phyloP scores from a whole-genome alignment of 2,888 invertebrate species.

The Chrysomela aeneicollis region DNA sequence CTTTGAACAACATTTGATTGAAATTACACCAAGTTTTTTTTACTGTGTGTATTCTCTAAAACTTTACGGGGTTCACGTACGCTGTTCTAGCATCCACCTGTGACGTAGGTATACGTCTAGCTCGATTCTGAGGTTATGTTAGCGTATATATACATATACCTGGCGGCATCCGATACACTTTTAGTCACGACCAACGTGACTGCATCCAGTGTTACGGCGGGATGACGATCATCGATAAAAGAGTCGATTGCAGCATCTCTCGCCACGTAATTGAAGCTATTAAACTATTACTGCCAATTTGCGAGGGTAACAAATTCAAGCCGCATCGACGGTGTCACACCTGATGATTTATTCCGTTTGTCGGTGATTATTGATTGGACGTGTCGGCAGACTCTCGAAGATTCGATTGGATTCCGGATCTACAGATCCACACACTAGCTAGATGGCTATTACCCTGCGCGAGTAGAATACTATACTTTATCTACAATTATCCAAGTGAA shows the following conservation, averaged over 20 bases:
- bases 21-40: too few relatives aligned
- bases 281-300: constrained; percentile 53
- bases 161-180: constrained; percentile 27
- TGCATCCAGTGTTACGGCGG: constrained; percentile 47
- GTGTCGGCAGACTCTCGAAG: not conserved
- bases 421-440: too few relatives aligned
- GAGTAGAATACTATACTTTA: too few relatives aligned
- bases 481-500: too few relatives aligned
- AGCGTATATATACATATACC: not conserved
- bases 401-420: not conserved
- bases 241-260: constrained; percentile 36
- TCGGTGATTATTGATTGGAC: constrained; percentile 6
- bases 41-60: too few relatives aligned
- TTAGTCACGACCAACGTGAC: constrained; percentile 53
- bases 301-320: constrained; percentile 33
- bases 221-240: constrained; percentile 48
- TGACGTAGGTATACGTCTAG: too few relatives aligned
- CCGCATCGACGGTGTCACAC: constrained; percentile 19
- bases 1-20: too few relatives aligned
- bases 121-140: not conserved
- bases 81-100: too few relatives aligned
- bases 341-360: constrained; percentile 20
- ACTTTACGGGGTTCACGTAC: too few relatives aligned
- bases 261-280: constrained; percentile 52
- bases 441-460: too few relatives aligned